Evolutionary conservation across 2,113 vertebrate species (phyloP).

Genomic region (Ibidorhyncha struthersii): DNA sequence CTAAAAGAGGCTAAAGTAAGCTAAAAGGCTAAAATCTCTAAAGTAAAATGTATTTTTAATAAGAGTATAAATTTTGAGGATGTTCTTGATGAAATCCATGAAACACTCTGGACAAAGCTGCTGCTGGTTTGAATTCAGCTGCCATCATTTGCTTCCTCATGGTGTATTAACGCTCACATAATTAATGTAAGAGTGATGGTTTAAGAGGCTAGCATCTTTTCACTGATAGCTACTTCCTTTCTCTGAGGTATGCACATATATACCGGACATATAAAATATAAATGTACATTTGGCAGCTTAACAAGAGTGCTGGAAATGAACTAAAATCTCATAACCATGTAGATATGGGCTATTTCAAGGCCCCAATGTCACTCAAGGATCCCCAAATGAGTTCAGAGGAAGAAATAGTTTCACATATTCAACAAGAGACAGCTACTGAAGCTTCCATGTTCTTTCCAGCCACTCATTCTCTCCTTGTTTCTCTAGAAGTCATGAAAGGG

Average conservation of each 20-base stretch:
- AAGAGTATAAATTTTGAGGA: background rate
- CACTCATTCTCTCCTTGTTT: background rate
- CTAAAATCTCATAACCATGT: background rate
- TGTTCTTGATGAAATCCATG: background rate
- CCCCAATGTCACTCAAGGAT: background rate
- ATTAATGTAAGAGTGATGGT: background rate
- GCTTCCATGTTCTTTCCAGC: background rate
- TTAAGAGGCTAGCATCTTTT: background rate
- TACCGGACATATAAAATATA: background rate
- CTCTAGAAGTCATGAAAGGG: background rate
- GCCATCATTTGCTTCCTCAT: background rate
- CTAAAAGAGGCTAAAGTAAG: background rate
- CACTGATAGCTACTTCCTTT: background rate
- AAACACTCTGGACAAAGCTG: background rate
- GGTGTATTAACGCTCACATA: background rate
- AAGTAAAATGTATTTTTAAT: background rate
- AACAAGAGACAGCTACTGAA: background rate
- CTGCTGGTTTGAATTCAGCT: background rate
- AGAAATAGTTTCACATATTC: background rate
- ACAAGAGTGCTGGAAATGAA: background rate
- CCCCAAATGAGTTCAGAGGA: background rate
- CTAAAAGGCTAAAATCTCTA: background rate
- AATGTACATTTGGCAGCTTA: background rate
- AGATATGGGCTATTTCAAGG: background rate
- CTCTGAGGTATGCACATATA: background rate